Conservation (phyloP, 2,888 invertebrate species). For the Chesias legatella region DNA sequence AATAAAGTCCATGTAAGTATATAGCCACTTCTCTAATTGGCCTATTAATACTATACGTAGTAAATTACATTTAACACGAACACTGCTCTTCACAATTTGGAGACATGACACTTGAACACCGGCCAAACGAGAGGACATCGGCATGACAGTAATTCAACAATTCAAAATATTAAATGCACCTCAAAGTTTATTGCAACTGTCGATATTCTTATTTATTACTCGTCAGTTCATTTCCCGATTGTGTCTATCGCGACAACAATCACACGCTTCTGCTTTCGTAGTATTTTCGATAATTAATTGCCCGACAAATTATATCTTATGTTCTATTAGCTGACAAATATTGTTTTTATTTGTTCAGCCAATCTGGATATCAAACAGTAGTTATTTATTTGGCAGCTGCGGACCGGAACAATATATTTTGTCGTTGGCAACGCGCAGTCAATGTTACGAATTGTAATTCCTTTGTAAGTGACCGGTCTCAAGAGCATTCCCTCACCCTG, state of each 20-base stretch:
- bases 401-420: conserved; percentile 49
- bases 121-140: conserved; percentile 31
- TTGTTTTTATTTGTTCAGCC: conserved; percentile 15
- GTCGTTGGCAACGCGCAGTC: conserved; percentile 48
- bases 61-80: conserved; percentile 5
- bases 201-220: conserved; percentile 4
- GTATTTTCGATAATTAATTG: conserved; percentile 6
- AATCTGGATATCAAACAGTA: conserved; percentile 22
- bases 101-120: conserved; percentile 26
- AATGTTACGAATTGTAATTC: conserved; percentile 33
- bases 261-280: conserved; percentile 6
- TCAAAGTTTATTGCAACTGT: conserved; percentile 13
- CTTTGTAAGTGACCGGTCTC: conserved; percentile 35
- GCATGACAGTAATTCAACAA: conserved; percentile 12
- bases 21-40: conserved; percentile 35
- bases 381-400: conserved; percentile 47
- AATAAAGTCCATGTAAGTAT: too few relatives aligned
- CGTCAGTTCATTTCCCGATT: conserved; percentile 7
- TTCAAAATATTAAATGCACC: conserved; percentile 4
- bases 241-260: not conserved
- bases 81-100: conserved; percentile 11
- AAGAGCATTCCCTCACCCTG: conserved; percentile 36
- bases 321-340: conserved; percentile 6
- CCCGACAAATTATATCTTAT: conserved; percentile 1
- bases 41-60: conserved; percentile 1